phyloP scores from a whole-genome alignment of 2,797 vertebrate genomes.

The Pitangus sulphuratus region DNA sequence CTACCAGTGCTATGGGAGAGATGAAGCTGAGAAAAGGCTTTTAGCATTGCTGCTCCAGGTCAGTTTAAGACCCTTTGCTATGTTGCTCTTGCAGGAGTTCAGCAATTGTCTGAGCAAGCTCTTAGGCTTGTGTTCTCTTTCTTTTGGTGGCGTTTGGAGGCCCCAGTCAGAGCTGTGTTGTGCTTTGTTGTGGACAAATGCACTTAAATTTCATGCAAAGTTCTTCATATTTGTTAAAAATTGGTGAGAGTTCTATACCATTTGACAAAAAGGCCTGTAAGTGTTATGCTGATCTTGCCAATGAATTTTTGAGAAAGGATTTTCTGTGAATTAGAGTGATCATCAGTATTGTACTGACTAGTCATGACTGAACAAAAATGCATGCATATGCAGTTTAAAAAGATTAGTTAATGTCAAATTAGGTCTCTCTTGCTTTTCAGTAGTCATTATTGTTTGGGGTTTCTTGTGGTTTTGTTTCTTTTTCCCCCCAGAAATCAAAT shows the following conservation, averaged over 20 bases:
- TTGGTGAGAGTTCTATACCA: not conserved
- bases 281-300: not conserved
- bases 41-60: conserved; percentile 85
- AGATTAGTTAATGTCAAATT: not conserved
- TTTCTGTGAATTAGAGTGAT: not conserved
- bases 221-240: not conserved
- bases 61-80: not conserved
- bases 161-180: not conserved
- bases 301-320: not conserved
- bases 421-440: not conserved
- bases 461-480: not conserved
- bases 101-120: not conserved
- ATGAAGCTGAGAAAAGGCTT: conserved; percentile 89
- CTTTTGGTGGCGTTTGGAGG: not conserved
- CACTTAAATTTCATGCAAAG: not conserved
- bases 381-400: not conserved
- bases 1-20: conserved; percentile 93
- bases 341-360: not conserved
- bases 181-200: not conserved
- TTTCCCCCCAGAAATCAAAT: conserved; percentile 70
- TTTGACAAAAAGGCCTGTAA: not conserved
- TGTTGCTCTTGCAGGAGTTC: not conserved
- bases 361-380: not conserved
- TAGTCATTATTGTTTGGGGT: not conserved
- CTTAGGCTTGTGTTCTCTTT: not conserved